Conservation (phyloP, 2,888 invertebrate genomes). For the Catocala nupta region DNA sequence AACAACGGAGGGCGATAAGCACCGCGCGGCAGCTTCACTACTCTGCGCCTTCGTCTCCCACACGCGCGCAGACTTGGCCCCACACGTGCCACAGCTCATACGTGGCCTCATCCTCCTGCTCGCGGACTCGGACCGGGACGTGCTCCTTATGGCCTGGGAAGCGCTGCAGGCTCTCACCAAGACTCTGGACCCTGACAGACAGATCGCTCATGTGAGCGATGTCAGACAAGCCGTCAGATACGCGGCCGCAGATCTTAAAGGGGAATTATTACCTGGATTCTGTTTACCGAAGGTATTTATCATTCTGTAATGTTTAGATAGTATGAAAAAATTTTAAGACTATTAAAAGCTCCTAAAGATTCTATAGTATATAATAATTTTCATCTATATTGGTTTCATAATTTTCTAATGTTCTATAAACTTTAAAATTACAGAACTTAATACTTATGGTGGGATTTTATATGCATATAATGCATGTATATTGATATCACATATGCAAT, state of each 20-base stretch:
- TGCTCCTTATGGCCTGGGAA: constrained; percentile 93
- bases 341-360: too few relatives aligned
- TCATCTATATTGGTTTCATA: too few relatives aligned
- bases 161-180: constrained; percentile 95
- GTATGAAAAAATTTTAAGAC: too few relatives aligned
- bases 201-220: constrained; percentile 95
- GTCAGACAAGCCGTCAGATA: constrained; percentile 97
- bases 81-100: constrained; percentile 95
- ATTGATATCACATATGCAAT: too few relatives aligned
- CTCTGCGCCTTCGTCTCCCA: constrained; percentile 96
- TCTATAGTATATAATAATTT: too few relatives aligned
- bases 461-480: too few relatives aligned
- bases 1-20: constrained; percentile 82
- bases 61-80: constrained; percentile 94
- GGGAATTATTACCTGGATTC: constrained; percentile 95
- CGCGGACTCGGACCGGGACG: constrained; percentile 93
- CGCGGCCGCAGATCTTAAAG: constrained; percentile 94
- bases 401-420: too few relatives aligned
- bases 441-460: too few relatives aligned
- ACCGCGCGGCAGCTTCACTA: constrained; percentile 94
- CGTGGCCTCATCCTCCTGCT: constrained; percentile 95
- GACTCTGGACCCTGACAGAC: constrained; percentile 94
- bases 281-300: constrained; percentile 93
- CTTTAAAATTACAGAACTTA: too few relatives aligned
- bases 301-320: too few relatives aligned